These are phyloP conservation scores for Heliconius melpomene DNA, from an alignment of 1,140 invertebrate genomes.

Conservation along the genomic window DNA sequence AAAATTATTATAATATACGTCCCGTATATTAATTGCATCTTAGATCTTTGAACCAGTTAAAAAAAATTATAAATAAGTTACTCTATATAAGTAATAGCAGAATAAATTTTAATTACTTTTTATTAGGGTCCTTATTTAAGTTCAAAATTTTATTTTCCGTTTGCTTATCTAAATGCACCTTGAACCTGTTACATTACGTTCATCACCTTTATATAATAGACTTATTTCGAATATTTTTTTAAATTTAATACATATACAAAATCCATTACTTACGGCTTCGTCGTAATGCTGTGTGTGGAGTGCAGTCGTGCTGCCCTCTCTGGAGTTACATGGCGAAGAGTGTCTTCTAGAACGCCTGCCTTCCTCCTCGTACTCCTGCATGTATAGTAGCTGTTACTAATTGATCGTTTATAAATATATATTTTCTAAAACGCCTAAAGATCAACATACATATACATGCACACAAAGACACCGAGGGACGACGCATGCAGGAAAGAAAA, in stretches of 20 bases:
- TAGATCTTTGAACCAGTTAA: neutral
- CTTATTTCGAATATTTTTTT: no score
- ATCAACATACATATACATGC: conserved; percentile 15
- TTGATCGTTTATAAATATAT: neutral
- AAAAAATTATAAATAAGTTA: neutral
- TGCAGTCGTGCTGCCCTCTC: conserved; percentile 82
- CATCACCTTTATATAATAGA: no score
- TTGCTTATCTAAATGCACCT: no score
- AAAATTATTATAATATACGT: neutral
- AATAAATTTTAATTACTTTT: no score
- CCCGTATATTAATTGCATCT: neutral
- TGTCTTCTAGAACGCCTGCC: conserved; percentile 83
- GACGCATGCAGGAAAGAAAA: conserved; percentile 43
- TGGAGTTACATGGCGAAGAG: conserved; percentile 84
- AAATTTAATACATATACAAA: neutral
- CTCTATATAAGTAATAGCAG: no score
- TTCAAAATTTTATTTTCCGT: no score
- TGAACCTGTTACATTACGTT: no score
- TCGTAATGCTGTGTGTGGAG: conserved; percentile 83
- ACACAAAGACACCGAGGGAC: conserved; percentile 36
- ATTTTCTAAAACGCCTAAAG: neutral
- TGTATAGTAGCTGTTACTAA: conserved; percentile 1
- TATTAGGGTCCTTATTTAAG: no score
- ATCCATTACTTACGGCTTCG: conserved; percentile 83
- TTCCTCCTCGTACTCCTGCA: conserved; percentile 83